Conservation (phyloP, 1,140 invertebrate species). For the Drosophila kanapiae region DNA sequence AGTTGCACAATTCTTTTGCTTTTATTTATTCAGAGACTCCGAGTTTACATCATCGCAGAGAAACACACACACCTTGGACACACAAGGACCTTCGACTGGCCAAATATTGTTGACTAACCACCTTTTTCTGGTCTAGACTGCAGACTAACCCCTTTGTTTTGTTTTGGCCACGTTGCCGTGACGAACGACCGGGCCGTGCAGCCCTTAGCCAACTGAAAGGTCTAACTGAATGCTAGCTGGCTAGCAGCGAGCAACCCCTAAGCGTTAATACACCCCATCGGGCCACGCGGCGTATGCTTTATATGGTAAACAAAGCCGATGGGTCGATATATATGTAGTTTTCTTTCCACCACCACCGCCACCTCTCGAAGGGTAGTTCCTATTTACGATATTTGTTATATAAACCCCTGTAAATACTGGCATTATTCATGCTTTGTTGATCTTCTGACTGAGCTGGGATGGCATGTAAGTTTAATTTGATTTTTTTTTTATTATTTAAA, state of each 20-base stretch:
- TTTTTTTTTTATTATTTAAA: conserved; percentile 42
- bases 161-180: conserved; percentile 56
- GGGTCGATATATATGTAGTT: conserved; percentile 67
- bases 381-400: conserved; percentile 14
- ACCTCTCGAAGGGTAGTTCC: conserved; percentile 30
- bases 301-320: conserved; percentile 55
- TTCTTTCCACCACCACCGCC: not conserved
- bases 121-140: not conserved
- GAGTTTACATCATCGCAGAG: conserved; percentile 45
- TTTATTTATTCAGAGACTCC: not conserved
- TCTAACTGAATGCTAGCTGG: conserved; percentile 1
- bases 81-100: conserved; percentile 62
- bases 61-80: not conserved
- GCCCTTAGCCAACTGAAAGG: conserved; percentile 55
- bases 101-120: conserved; percentile 37
- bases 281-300: conserved; percentile 61
- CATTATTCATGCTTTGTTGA: conserved; percentile 48
- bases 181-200: conserved; percentile 43
- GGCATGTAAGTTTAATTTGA: conserved; percentile 42
- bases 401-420: conserved; percentile 22
- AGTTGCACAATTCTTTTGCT: conserved; percentile 7
- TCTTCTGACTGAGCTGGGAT: conserved; percentile 14
- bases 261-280: conserved; percentile 60
- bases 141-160: conserved; percentile 34
- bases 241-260: conserved; percentile 52